Evolutionary conservation across 2,797 vertebrate genomes (phyloP).

Genomic region (Thamnophis elegans): DNA sequence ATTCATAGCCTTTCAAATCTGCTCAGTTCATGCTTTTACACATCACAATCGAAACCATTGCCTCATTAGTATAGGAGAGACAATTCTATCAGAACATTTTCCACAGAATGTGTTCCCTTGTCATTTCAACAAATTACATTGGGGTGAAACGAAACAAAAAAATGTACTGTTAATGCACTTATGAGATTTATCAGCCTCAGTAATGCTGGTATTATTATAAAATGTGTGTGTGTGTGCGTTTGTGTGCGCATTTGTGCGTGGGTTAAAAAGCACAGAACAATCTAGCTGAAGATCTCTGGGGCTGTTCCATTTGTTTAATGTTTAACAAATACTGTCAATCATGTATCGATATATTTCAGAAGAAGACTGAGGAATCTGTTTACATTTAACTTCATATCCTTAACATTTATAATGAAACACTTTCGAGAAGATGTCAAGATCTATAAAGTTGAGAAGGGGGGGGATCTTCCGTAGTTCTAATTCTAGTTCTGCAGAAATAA

Average conservation of each 20-base stretch:
- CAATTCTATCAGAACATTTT: not conserved
- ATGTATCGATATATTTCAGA: not conserved
- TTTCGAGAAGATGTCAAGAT: not conserved
- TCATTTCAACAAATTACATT: constrained; percentile 22
- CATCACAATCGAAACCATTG: not conserved
- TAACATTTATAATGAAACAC: not conserved
- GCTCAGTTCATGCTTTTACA: not conserved
- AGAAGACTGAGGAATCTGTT: not conserved
- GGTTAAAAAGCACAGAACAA: not conserved
- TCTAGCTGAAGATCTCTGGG: not conserved
- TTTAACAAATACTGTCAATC: not conserved
- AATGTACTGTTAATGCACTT: not conserved
- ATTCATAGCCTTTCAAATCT: not conserved
- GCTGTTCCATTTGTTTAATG: constrained; percentile 6
- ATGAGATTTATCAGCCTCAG: not conserved
- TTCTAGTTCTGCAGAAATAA: not conserved
- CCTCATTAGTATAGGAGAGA: not conserved
- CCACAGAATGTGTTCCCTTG: not conserved
- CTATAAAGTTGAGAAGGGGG: not conserved
- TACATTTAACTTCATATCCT: not conserved
- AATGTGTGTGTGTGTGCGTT: not conserved
- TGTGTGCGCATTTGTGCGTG: not conserved
- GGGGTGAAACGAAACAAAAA: not conserved
- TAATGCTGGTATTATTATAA: constrained; percentile 5
- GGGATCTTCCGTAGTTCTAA: not conserved